Evolutionary conservation across 2,888 invertebrate species (phyloP), one percentile per base, ranked within the genome.

Genomic region (Acleris cristana): DNA sequence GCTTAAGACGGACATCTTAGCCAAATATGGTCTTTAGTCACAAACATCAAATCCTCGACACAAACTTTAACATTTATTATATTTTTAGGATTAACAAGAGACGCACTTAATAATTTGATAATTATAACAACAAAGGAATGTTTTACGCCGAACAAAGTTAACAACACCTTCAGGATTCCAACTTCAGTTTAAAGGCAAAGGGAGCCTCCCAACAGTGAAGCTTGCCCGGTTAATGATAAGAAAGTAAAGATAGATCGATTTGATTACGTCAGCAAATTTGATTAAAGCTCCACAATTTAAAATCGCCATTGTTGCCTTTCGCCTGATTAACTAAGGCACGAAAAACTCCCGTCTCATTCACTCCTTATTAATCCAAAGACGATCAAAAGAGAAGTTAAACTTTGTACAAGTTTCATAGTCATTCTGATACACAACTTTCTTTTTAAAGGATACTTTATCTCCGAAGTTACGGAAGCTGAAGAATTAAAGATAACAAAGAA

Each of bases 401-500:
- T 51, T 51, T 10, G 48, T 48, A 8, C 12, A 56, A 40, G 21
- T 26, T 26, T 51, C 23, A n/a, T 16, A 60, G 65, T 65, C 65
- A 65, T 19, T 54, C 49, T 65, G 65, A 65, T 65, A 65, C 51
- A 65, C 60, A 60, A 65, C 55, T 65, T 65, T 60, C 44, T 48
- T 58, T 78, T 74, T 74, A 75, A 75, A 76, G 76, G 73, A 76
- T 76, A 78, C 75, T 80, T 80, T 79, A 81, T 79, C 78, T 80
- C 73, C 55, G 19, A 49, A 45, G 72, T 76, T 81, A 80, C 74
- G 76, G 70, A 76, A 74, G 73, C 74, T 74, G 78, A 79, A 75
- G 71, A 79, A 78, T 76, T 76, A 76, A 73, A 78, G 79, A 83
- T 84, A 85, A 84, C 82, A 84, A 81, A 80, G 78, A 72, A 70